Evolutionary conservation across 2,797 vertebrate genomes (phyloP).

Genomic region (Melanotaenia trifasciata): DNA sequence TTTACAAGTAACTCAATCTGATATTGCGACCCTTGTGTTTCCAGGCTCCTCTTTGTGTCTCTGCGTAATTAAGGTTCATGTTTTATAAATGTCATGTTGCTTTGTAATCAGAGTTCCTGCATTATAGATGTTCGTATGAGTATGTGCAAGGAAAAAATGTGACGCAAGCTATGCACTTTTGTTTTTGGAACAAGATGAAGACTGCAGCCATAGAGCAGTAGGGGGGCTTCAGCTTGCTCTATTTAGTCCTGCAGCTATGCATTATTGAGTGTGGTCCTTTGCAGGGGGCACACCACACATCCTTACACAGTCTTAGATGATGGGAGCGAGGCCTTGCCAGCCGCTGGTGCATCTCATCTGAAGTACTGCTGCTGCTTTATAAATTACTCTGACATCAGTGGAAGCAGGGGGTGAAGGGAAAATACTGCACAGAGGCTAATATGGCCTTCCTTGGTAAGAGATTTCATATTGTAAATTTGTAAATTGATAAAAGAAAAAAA

Average conservation of each 20-base stretch:
- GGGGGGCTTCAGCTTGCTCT: constrained; percentile 16
- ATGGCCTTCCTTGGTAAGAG: background rate
- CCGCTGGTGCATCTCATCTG: constrained; percentile 33
- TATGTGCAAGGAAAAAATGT: background rate
- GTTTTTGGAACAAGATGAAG: constrained; percentile 50
- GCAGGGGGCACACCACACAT: constrained; percentile 42
- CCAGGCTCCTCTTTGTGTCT: constrained; percentile 18
- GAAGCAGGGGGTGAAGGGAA: background rate
- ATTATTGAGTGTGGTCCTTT: constrained; percentile 68
- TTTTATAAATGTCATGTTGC: constrained; percentile 54
- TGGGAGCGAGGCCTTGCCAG: constrained; percentile 29
- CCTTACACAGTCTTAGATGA: constrained; percentile 2
- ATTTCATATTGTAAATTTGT: background rate
- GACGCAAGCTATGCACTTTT: constrained; percentile 32
- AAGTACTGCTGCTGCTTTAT: constrained; percentile 38
- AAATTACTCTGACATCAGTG: constrained; percentile 64
- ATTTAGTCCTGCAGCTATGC: constrained; percentile 50
- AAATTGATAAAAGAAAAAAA: background rate
- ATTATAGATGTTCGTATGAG: constrained; percentile 49
- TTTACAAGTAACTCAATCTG: constrained; percentile 14
- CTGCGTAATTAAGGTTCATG: constrained; percentile 52
- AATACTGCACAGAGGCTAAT: background rate
- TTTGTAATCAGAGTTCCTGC: constrained; percentile 49
- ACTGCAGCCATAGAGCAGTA: constrained; percentile 11
- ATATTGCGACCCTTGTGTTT: constrained; percentile 24